Evolutionary conservation across 2,797 vertebrate genomes (phyloP).

Genomic region (Tapirus indicus): DNA sequence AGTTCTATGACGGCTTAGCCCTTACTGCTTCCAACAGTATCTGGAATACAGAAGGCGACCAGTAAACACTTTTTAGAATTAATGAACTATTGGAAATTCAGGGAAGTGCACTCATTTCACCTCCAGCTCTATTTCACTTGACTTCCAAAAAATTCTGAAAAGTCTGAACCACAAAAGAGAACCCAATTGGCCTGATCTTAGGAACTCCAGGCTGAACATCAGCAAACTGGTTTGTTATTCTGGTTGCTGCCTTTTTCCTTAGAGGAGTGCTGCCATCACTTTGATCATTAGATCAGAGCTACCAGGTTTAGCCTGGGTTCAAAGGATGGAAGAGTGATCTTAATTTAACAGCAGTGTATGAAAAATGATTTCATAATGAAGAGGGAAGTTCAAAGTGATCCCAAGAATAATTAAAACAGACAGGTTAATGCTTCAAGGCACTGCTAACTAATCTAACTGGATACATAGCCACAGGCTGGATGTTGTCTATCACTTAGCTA

Average conservation of each 20-base stretch:
- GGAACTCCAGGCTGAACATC: neutral
- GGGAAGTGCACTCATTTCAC: neutral
- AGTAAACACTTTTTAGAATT: neutral
- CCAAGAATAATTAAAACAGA: conserved; percentile 50
- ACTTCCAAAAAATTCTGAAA: conserved; percentile 43
- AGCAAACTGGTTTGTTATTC: neutral
- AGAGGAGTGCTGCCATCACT: neutral
- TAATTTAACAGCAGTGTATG: conserved; percentile 32
- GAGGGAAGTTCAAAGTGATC: conserved; percentile 41
- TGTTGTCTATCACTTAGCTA: neutral
- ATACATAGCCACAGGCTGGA: neutral
- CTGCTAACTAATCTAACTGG: neutral
- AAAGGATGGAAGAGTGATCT: neutral
- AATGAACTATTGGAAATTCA: conserved; percentile 18
- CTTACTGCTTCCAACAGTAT: neutral
- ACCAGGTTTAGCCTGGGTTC: conserved; percentile 27
- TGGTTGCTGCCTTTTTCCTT: neutral
- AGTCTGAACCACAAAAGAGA: neutral
- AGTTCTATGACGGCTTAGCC: neutral
- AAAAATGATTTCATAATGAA: conserved; percentile 53
- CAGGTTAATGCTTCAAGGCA: neutral
- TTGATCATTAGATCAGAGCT: conserved; percentile 55
- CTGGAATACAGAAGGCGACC: neutral
- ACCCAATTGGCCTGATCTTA: neutral
- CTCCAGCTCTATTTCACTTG: neutral